A percentile compares a stretch with the other conserved stretches of the same genome.
Conservation (phyloP, 2,888 invertebrate genomes). For the Macrophya alboannulata region DNA sequence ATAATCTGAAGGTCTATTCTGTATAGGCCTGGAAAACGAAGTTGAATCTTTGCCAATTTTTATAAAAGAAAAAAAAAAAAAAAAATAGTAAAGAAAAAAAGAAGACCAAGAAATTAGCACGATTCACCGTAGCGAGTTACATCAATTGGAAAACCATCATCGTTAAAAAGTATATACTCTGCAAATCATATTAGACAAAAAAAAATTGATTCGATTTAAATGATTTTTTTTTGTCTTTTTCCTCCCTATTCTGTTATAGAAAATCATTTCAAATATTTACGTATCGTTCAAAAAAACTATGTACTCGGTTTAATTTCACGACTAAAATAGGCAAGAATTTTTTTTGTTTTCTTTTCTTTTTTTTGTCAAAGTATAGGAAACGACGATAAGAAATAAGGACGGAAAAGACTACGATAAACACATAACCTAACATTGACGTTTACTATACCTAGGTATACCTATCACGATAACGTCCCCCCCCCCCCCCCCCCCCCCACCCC, state of each 20-base stretch:
- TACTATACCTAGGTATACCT: background rate
- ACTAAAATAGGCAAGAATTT: background rate
- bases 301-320: background rate
- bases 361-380: background rate
- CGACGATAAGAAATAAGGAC: background rate
- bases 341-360: background rate
- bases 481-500: background rate
- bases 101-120: slow-evolving; percentile 9
- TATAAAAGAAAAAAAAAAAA: slow-evolving; percentile 22
- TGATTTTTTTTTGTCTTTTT: background rate
- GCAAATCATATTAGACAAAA: background rate
- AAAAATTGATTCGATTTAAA: background rate
- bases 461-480: background rate
- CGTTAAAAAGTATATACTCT: background rate
- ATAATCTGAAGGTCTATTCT: slow-evolving; percentile 73
- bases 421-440: slow-evolving; percentile 46
- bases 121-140: slow-evolving; percentile 4
- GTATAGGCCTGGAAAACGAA: slow-evolving; percentile 23
- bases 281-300: background rate
- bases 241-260: background rate
- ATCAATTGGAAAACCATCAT: background rate
- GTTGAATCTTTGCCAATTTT: slow-evolving; percentile 46
- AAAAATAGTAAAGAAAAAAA: no score
- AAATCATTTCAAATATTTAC: background rate
- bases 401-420: background rate